These are phyloP conservation scores for Meles meles DNA, from an alignment of 2,113 vertebrate species.

Conservation along the genomic window DNA sequence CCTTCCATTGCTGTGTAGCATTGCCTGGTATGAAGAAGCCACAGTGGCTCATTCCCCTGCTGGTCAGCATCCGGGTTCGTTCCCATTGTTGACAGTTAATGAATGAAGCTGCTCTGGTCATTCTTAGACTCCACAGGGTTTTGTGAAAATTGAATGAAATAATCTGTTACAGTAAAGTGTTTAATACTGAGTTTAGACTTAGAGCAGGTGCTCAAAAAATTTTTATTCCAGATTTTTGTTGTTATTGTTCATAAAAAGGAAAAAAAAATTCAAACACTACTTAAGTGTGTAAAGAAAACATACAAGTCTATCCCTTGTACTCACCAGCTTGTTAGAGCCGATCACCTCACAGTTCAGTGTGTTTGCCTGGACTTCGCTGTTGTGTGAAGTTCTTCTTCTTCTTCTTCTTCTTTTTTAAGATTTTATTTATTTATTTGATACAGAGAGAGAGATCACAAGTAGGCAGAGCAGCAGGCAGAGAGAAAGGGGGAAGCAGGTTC, in stretches of 20 bases:
- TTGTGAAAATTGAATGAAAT: constrained; percentile 41
- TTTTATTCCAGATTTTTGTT: not conserved
- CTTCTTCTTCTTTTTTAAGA: too few relatives aligned
- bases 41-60: not conserved
- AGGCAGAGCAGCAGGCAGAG: too few relatives aligned
- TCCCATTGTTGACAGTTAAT: not conserved
- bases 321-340: not conserved
- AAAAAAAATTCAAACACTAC: not conserved
- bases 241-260: not conserved
- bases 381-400: not conserved
- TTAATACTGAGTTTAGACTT: constrained; percentile 42
- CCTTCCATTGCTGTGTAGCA: not conserved
- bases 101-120: constrained; percentile 29
- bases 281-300: not conserved
- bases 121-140: not conserved
- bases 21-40: not conserved
- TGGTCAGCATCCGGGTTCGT: not conserved
- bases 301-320: not conserved
- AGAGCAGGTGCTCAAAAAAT: not conserved
- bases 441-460: too few relatives aligned
- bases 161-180: not conserved
- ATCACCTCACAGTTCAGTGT: not conserved
- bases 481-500: too few relatives aligned
- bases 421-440: not conserved
- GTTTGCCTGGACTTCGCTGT: not conserved